Base-by-base conservation (phyloP, 2,797 vertebrate species). In the Moxostoma hubbsi region DNA sequence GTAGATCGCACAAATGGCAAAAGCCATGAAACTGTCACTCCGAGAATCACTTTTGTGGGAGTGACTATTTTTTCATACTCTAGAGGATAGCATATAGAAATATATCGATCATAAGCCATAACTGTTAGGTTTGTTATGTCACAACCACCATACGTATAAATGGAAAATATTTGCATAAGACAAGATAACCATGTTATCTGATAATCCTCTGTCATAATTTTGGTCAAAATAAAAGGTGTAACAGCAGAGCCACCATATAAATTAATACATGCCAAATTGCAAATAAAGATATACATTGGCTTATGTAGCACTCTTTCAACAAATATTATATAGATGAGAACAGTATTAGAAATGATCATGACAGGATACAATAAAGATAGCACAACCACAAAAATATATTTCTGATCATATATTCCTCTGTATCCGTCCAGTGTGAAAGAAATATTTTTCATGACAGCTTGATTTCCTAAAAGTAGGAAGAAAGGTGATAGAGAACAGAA, bases 241-340 rank as follows among this genome's bases (percentile, higher is more conserved):
- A 85, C 10, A 70, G 71, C 64, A 69, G 82, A 47, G 45, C 87
- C 84, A 0, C 89, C 90, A 57, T 76, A 55, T 57, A 91, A 82
- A 61, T 90, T 85, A 82, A 87, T 90, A 0, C 85, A 53, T 74
- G 79, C 89, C 83, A 90, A 82, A 79, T 81, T 90, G 73, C 85
- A 85, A 57, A 91, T 80, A 12, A 91, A 90, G 12, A 89, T 9
- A 85, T 88, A 92, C 90, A 92, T 92, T 6, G 89, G 90, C 49
- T 90, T 87, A 80, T 91, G 87, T 10, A 92, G 72, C 7, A 78
- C 81, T 15, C 83, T 87, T 43, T 85, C 84, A 15, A 79, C 0
- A 49, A 7, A 88, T 75, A 89, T 89, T 0, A 89, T 4, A 64
- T 64, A 74, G 36, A 80, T 46, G 49, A 80, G 71, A 10, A 80